Conservation (phyloP, 2,113 vertebrate species). For the Heloderma charlesbogerti region DNA sequence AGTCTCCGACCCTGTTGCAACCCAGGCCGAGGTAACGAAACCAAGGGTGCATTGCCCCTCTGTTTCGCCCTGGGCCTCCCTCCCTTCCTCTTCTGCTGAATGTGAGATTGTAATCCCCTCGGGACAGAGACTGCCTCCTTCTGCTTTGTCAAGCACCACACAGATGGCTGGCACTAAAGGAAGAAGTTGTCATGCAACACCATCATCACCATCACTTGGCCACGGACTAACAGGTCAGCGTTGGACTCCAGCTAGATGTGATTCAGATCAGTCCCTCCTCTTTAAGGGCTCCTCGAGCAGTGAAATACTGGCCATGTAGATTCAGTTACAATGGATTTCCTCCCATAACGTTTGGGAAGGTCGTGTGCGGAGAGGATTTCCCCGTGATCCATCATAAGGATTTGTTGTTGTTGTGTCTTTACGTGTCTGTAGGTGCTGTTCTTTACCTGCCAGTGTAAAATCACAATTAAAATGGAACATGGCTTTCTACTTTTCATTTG, state of each 20-base stretch:
- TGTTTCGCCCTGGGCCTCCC: rapidly evolving
- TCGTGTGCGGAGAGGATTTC: neutral
- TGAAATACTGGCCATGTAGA: slow-evolving; percentile 12
- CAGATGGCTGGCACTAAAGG: neutral
- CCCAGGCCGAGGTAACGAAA: neutral
- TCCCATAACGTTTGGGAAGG: slow-evolving; percentile 24
- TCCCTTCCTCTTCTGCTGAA: too few relatives aligned
- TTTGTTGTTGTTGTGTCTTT: slow-evolving; percentile 8
- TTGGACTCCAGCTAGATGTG: neutral
- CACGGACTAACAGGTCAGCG: neutral
- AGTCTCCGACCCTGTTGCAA: too few relatives aligned
- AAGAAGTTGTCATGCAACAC: too few relatives aligned
- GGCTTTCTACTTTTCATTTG: slow-evolving; percentile 31
- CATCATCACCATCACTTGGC: neutral
- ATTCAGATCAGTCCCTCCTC: neutral
- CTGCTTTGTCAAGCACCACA: neutral
- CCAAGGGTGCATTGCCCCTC: neutral
- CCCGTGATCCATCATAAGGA: neutral
- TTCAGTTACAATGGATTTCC: slow-evolving; percentile 15
- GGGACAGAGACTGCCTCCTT: neutral
- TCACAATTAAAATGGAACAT: slow-evolving; percentile 55
- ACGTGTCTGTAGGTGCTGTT: neutral
- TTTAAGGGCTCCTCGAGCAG: slow-evolving; percentile 6
- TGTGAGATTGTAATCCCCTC: neutral
- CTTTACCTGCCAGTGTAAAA: slow-evolving; percentile 27